Conservation (phyloP, 2,888 invertebrate genomes). For the Artemia sinica region DNA sequence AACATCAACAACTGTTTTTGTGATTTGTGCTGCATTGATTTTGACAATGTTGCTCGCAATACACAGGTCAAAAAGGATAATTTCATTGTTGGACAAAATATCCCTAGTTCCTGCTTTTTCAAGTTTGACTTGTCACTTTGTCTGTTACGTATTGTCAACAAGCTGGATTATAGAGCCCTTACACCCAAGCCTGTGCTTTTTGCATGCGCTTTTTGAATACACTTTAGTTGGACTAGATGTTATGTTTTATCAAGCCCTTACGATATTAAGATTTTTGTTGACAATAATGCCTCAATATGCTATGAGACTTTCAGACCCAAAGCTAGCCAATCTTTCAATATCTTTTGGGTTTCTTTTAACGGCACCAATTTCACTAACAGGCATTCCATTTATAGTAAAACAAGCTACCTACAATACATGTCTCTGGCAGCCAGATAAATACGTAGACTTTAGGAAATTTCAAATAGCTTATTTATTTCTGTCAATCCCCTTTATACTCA, state of each 20-base stretch:
- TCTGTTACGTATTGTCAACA: neutral
- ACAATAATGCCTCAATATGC: neutral
- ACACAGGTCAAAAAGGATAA: neutral
- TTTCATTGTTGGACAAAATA: constrained; percentile 4
- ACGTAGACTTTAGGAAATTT: neutral
- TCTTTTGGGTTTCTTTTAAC: neutral
- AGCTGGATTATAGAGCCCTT: neutral
- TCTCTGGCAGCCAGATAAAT: neutral
- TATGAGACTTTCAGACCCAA: neutral
- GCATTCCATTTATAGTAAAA: neutral
- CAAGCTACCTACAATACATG: neutral
- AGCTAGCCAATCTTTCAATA: neutral
- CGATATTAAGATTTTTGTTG: neutral
- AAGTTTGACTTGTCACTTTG: neutral
- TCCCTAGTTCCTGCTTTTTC: neutral
- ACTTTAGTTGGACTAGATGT: neutral
- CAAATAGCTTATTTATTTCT: neutral
- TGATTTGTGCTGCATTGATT: neutral
- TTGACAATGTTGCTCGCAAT: neutral
- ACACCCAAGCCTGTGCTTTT: neutral
- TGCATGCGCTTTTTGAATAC: neutral
- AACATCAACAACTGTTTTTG: too few species aligned
- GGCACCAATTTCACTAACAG: neutral
- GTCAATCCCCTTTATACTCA: constrained; percentile 6
- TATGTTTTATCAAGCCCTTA: neutral